Conservation (phyloP, 2,888 invertebrate genomes). For the Nowickia ferox region DNA sequence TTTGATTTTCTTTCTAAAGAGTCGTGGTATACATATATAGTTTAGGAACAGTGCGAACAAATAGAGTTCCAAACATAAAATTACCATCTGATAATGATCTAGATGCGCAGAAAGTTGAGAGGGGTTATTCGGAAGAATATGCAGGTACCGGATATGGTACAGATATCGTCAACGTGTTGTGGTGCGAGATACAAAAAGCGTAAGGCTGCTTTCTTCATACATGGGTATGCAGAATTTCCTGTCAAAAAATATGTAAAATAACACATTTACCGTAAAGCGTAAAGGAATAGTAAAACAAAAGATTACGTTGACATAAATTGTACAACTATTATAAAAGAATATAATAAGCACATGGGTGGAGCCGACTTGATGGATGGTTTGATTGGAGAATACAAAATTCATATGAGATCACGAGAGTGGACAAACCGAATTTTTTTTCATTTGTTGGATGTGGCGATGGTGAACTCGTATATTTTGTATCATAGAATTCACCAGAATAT, state of each 20-base stretch:
- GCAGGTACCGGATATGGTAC: slow-evolving; percentile 7
- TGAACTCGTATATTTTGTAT: slow-evolving; percentile 8
- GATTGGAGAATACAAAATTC: slow-evolving; percentile 3
- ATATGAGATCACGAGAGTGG: not conserved
- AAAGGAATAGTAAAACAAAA: not conserved
- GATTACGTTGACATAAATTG: not conserved
- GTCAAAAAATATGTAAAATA: slow-evolving; percentile 7
- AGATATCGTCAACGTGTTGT: slow-evolving; percentile 9
- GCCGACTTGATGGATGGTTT: slow-evolving; percentile 15
- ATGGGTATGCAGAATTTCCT: not conserved
- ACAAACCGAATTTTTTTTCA: slow-evolving; percentile 5
- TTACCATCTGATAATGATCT: not conserved
- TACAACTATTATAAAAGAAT: slow-evolving; percentile 1
- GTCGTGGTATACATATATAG: slow-evolving; percentile 26
- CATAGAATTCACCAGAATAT: slow-evolving; percentile 8
- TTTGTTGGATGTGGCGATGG: slow-evolving; percentile 19
- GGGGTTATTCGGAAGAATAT: slow-evolving; percentile 11
- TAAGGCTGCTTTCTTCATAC: slow-evolving; percentile 9
- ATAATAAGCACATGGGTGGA: slow-evolving; percentile 3
- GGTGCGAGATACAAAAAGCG: slow-evolving; percentile 8
- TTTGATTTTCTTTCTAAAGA: not conserved
- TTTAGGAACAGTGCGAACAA: slow-evolving; percentile 20
- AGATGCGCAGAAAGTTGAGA: not conserved
- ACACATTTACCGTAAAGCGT: slow-evolving; percentile 1
- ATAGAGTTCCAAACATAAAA: slow-evolving; percentile 10